Conservation (phyloP, 1,140 invertebrate genomes). For the Dendrolimus kikuchii region DNA sequence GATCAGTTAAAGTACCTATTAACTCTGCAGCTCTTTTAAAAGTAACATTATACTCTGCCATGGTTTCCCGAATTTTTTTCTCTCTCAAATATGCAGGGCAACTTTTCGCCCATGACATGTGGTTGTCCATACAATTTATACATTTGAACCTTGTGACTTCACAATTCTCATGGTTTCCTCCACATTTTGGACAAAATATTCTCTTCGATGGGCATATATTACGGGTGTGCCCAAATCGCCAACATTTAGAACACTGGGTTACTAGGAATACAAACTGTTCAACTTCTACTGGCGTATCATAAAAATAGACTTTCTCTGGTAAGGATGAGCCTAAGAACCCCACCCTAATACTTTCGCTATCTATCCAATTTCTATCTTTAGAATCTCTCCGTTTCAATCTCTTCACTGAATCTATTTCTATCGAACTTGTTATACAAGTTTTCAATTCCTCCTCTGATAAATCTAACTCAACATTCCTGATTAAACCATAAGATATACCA, state of each 20-base stretch:
- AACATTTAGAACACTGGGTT: conserved; percentile 8
- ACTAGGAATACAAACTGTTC: conserved; percentile 8
- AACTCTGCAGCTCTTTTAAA: conserved; percentile 19
- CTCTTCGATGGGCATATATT: conserved; percentile 14
- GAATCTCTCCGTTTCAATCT: conserved; percentile 6
- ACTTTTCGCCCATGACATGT: conserved; percentile 16
- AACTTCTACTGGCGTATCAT: conserved; percentile 1
- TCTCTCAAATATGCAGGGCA: conserved; percentile 25
- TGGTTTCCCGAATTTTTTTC: conserved; percentile 19
- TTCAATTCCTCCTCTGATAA: conserved; percentile 12
- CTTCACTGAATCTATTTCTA: conserved; percentile 7
- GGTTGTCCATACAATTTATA: conserved; percentile 20
- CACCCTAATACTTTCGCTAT: conserved; percentile 7
- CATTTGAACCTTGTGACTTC: conserved; percentile 9
- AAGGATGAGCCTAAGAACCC: conserved; percentile 3
- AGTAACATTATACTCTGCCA: conserved; percentile 19
- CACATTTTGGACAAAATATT: conserved; percentile 13
- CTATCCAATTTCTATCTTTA: conserved; percentile 1
- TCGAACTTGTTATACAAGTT: conserved; percentile 6
- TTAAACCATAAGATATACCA: conserved; percentile 11
- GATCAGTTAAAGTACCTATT: background rate
- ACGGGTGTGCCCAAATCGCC: conserved; percentile 8
- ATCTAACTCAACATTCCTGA: conserved; percentile 15
- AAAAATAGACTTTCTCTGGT: background rate
- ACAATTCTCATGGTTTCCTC: conserved; percentile 11